Percentiles rank a stretch among this genome's conserved stretches.
Conservation (phyloP, 1,140 invertebrate genomes). For the Aphidius ervi region DNA sequence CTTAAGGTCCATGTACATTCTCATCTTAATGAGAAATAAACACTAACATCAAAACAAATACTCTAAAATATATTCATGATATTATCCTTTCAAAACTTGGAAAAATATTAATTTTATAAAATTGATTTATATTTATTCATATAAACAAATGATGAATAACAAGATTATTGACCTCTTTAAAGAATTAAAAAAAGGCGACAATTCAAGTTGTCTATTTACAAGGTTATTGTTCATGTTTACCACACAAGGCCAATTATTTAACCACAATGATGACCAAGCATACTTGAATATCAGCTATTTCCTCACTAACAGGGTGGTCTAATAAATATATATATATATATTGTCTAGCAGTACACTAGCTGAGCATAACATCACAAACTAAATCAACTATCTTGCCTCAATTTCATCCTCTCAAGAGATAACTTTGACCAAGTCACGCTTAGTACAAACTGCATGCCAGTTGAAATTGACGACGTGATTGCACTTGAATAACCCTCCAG, state of each 20-base stretch:
- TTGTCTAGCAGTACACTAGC: not conserved
- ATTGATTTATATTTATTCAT: no score
- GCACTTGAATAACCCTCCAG: constrained; percentile 19
- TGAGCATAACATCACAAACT: not conserved
- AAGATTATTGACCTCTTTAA: no score
- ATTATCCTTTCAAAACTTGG: no score
- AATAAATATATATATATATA: constrained; percentile 2
- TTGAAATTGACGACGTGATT: constrained; percentile 16
- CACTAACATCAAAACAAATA: no score
- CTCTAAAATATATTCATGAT: no score
- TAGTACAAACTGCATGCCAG: constrained; percentile 7
- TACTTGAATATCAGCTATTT: not conserved
- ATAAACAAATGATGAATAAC: no score
- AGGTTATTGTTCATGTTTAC: no score
- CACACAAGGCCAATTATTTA: constrained; percentile 7
- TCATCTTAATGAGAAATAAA: no score
- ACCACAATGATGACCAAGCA: constrained; percentile 17
- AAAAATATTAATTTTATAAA: no score
- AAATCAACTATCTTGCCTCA: not conserved
- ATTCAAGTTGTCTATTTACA: not conserved
- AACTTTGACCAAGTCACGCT: constrained; percentile 22
- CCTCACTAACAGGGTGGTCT: constrained; percentile 21
- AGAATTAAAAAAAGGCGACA: not conserved
- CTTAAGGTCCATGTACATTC: not conserved
- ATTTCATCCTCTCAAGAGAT: constrained; percentile 10